A percentile compares a stretch with the other conserved stretches of the same genome.
Conservation (phyloP, 2,888 invertebrate genomes). For the Dolichomitus sp. region DNA sequence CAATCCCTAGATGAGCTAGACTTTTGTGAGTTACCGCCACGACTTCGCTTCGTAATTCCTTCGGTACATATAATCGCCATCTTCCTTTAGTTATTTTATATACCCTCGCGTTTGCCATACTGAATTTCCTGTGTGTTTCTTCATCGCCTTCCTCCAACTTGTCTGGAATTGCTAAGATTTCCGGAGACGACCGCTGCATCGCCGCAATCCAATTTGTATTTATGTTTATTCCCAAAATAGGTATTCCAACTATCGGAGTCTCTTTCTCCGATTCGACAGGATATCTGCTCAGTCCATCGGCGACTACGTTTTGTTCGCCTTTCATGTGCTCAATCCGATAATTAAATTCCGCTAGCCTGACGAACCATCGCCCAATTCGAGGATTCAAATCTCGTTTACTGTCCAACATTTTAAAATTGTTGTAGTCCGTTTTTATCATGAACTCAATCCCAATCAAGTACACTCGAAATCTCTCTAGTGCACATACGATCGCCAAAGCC, state of each 20-base stretch:
- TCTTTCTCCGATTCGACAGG: conserved; percentile 63
- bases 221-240: conserved; percentile 63
- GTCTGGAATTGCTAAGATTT: too few species aligned
- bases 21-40: too few species aligned
- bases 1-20: too few species aligned
- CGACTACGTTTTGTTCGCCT: conserved; percentile 54
- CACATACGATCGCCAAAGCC: conserved; percentile 54
- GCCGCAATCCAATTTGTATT: too few species aligned
- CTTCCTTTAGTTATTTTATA: too few species aligned
- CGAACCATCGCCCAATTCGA: conserved; percentile 49
- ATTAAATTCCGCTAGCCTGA: conserved; percentile 64
- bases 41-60: too few species aligned
- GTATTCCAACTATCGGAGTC: conserved; percentile 48
- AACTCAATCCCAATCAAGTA: conserved; percentile 66
- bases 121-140: too few species aligned
- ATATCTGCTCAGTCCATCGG: conserved; percentile 66
- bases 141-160: too few species aligned
- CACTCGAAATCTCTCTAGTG: conserved; percentile 57
- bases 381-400: conserved; percentile 42
- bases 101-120: too few species aligned
- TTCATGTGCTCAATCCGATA: conserved; percentile 67
- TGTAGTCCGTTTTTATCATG: conserved; percentile 58
- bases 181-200: too few species aligned
- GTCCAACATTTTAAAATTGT: background rate
- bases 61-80: too few species aligned